These are phyloP conservation scores for Papilio aristodemus DNA, from an alignment of 1,140 invertebrate genomes.

Conservation along the genomic window DNA sequence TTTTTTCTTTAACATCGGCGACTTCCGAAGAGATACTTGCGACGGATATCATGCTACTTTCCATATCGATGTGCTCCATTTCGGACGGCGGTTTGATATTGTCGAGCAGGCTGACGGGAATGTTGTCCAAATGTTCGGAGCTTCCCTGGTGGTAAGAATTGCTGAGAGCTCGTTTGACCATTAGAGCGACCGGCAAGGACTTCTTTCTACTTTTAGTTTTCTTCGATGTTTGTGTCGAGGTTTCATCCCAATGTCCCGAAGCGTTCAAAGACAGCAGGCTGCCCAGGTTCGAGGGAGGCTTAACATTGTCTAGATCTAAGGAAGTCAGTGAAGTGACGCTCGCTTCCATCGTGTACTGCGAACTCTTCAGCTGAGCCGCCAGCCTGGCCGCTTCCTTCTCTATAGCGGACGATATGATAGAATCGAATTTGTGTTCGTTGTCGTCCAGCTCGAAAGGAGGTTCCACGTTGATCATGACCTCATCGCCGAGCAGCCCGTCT, in stretches of 20 bases:
- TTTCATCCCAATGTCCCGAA: conserved; percentile 75
- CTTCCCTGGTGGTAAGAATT: conserved; percentile 82
- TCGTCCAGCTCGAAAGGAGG: conserved; percentile 65
- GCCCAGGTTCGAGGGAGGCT: conserved; percentile 89
- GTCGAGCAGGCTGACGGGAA: conserved; percentile 83
- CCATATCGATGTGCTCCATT: conserved; percentile 90
- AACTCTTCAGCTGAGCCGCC: conserved; percentile 82
- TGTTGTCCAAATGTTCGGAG: conserved; percentile 82
- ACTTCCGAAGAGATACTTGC: conserved; percentile 90
- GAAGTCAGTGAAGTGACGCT: conserved; percentile 79
- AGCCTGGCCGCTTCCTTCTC: conserved; percentile 87
- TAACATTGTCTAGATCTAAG: conserved; percentile 87
- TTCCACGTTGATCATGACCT: conserved; percentile 54
- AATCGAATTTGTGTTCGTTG: conserved; percentile 63
- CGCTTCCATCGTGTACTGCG: conserved; percentile 77
- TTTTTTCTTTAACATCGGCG: conserved; percentile 80
- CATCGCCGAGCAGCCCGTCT: conserved; percentile 44
- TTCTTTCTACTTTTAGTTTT: conserved; percentile 82
- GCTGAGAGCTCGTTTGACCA: conserved; percentile 85
- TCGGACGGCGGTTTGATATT: conserved; percentile 91
- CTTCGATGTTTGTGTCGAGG: conserved; percentile 59
- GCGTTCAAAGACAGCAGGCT: conserved; percentile 84
- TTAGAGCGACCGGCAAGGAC: conserved; percentile 84
- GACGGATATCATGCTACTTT: conserved; percentile 90
- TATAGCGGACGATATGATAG: conserved; percentile 77